Conservation (phyloP, 2,888 invertebrate genomes). For the Drosophila trichaetosa region DNA sequence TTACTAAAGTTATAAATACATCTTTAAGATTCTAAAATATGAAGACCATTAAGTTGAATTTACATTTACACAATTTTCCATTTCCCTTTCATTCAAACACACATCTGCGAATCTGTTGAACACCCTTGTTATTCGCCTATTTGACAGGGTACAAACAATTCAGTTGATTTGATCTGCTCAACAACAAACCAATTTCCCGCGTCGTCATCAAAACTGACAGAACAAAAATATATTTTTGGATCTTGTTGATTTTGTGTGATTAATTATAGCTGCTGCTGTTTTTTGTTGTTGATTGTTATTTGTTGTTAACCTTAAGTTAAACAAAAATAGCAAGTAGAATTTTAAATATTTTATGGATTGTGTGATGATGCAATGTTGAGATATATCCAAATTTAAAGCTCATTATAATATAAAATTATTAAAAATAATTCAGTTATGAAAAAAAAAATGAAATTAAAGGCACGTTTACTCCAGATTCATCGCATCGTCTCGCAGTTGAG, state of each 20-base stretch:
- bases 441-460: constrained; percentile 54
- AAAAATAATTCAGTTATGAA: constrained; percentile 59
- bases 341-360: constrained; percentile 65
- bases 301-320: constrained; percentile 74
- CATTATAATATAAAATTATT: constrained; percentile 72
- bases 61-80: neutral
- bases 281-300: constrained; percentile 43
- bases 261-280: constrained; percentile 47
- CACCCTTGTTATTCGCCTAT: neutral
- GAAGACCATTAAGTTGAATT: neutral
- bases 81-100: neutral
- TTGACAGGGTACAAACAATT: constrained; percentile 24
- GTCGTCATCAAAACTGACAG: constrained; percentile 53
- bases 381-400: constrained; percentile 55
- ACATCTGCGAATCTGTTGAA: neutral
- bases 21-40: neutral
- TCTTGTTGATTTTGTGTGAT: constrained; percentile 64
- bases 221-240: constrained; percentile 49
- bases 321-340: constrained; percentile 78
- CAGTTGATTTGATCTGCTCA: constrained; percentile 22
- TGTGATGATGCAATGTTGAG: constrained; percentile 70
- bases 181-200: constrained; percentile 34
- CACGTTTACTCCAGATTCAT: constrained; percentile 79
- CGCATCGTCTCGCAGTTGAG: constrained; percentile 56
- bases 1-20: neutral